Percentiles rank a stretch among this genome's conserved stretches.
Evolutionary conservation across 2,888 invertebrate genomes (phyloP).

Genomic region (Zygothrica quintamaculata): DNA sequence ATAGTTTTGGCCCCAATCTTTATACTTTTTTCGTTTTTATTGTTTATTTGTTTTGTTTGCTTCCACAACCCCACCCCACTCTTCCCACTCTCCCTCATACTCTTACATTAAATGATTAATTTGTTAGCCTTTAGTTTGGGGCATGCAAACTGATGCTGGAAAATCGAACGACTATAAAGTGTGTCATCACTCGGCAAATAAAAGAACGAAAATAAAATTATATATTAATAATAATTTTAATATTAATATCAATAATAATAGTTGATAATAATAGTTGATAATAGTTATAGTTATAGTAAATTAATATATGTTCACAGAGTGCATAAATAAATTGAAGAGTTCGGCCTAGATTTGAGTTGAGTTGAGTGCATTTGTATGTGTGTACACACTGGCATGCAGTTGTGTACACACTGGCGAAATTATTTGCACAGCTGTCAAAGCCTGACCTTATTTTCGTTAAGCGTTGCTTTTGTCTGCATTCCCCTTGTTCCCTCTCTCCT

Average conservation of each 20-base stretch:
- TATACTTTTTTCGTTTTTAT: background rate
- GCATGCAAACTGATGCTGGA: slow-evolving; percentile 1
- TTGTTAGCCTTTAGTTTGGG: background rate
- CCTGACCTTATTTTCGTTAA: slow-evolving; percentile 67
- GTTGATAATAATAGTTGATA: slow-evolving; percentile 25
- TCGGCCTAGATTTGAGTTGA: slow-evolving; percentile 54
- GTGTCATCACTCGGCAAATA: slow-evolving; percentile 57
- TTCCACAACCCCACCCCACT: too few species aligned
- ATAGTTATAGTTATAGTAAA: slow-evolving; percentile 72
- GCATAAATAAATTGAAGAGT: slow-evolving; percentile 70
- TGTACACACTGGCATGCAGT: slow-evolving; percentile 27
- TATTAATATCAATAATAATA: too few species aligned
- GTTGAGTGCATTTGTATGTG: slow-evolving; percentile 3
- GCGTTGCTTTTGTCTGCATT: slow-evolving; percentile 46
- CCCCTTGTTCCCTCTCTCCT: slow-evolving; percentile 5
- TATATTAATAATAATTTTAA: too few species aligned
- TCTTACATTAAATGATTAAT: slow-evolving; percentile 48
- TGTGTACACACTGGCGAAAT: slow-evolving; percentile 65
- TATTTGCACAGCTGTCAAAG: slow-evolving; percentile 80
- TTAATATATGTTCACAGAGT: slow-evolving; percentile 74
- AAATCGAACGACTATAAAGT: slow-evolving; percentile 32
- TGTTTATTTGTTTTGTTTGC: slow-evolving; percentile 36
- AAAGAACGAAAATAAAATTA: slow-evolving; percentile 52
- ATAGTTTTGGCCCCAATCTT: slow-evolving; percentile 12
- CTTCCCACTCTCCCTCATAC: background rate